Conservation (phyloP, 2,113 vertebrate species). For the Tetrax tetrax region DNA sequence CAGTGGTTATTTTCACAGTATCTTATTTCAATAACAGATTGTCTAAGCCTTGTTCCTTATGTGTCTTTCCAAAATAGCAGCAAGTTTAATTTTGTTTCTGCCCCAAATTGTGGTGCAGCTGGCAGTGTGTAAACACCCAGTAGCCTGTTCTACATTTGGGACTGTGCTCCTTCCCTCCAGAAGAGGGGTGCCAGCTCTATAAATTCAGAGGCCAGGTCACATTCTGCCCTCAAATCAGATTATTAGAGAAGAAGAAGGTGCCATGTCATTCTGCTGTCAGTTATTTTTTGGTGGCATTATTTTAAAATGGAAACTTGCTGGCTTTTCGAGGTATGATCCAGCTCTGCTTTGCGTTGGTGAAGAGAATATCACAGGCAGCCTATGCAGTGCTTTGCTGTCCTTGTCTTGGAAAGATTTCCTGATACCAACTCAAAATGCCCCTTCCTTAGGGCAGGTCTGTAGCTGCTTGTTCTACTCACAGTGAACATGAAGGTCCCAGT, state of each 20-base stretch:
- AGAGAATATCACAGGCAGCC: background rate
- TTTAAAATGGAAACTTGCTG: background rate
- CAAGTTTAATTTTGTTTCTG: constrained; percentile 30
- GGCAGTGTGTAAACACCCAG: background rate
- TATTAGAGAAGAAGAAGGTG: background rate
- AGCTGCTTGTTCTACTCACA: background rate
- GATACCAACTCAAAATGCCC: background rate
- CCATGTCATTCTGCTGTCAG: background rate
- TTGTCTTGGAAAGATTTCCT: background rate
- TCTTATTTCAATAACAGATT: constrained; percentile 11
- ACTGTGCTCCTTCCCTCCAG: background rate
- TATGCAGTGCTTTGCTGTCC: background rate
- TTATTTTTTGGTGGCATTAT: background rate
- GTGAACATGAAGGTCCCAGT: fast-evolving
- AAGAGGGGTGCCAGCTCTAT: background rate
- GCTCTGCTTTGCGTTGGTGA: background rate
- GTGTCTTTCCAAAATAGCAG: constrained; percentile 24
- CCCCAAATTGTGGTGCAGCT: background rate
- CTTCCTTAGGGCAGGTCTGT: background rate
- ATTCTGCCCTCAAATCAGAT: background rate
- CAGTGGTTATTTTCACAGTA: background rate
- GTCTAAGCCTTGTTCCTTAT: background rate
- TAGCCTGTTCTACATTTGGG: background rate
- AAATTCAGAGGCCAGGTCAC: background rate
- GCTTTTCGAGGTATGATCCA: background rate